Percentiles rank a stretch among this genome's conserved stretches.
phyloP scores from a whole-genome alignment of 2,888 invertebrate genomes.

The Sinopyrophorus schimmeli region DNA sequence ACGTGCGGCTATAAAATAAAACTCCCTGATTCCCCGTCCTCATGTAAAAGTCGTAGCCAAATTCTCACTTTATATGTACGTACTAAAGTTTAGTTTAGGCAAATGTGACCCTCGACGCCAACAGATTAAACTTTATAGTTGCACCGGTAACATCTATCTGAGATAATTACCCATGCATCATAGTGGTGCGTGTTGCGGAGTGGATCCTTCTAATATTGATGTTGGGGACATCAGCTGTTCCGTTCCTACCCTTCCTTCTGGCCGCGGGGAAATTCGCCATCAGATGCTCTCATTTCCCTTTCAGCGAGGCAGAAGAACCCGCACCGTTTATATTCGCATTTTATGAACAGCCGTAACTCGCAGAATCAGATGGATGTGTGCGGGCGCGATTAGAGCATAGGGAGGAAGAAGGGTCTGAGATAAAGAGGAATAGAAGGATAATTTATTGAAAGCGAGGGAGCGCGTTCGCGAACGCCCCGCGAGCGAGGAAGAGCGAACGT shows the following conservation, averaged over 20 bases:
- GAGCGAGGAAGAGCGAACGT: conserved; percentile 12
- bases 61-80: conserved; percentile 31
- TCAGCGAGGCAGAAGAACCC: conserved; percentile 29
- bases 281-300: conserved; percentile 36
- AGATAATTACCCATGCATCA: conserved; percentile 48
- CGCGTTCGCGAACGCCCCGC: conserved; percentile 16
- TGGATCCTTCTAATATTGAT: conserved; percentile 43
- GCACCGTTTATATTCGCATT: conserved; percentile 38
- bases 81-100: conserved; percentile 33
- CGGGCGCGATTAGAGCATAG: conserved; percentile 31
- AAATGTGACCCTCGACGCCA: conserved; percentile 38
- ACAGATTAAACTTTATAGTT: conserved; percentile 46
- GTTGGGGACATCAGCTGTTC: conserved; percentile 42
- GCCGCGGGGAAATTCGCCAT: conserved; percentile 27
- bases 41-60: conserved; percentile 29
- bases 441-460: conserved; percentile 27
- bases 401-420: conserved; percentile 8
- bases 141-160: conserved; percentile 43
- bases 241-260: conserved; percentile 21
- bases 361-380: conserved; percentile 36
- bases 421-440: conserved; percentile 20
- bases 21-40: conserved; percentile 23
- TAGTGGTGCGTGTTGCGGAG: conserved; percentile 37
- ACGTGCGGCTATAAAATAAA: conserved; percentile 25
- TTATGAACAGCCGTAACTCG: conserved; percentile 37